Conservation (phyloP, 2,797 vertebrate genomes). For the Malacoraja senta region DNA sequence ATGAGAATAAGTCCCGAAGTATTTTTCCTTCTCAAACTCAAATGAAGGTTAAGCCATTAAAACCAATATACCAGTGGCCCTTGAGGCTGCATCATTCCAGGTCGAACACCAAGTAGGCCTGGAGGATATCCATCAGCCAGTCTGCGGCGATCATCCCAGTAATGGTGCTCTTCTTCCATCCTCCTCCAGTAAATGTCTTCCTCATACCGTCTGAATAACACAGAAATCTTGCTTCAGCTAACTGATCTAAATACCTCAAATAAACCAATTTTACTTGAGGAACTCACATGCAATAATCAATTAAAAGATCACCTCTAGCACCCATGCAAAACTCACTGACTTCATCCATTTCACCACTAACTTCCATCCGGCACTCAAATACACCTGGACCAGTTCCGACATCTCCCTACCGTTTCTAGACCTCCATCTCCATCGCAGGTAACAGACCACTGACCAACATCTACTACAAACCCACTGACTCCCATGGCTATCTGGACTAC, state of each 20-base stretch:
- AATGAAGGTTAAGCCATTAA: neutral
- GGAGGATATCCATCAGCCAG: constrained; percentile 86
- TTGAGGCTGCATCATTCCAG: constrained; percentile 87
- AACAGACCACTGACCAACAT: too few relatives aligned
- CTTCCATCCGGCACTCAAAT: too few relatives aligned
- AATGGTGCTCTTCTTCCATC: constrained; percentile 93
- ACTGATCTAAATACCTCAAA: neutral
- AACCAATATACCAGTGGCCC: constrained; percentile 75
- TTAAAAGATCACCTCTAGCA: neutral
- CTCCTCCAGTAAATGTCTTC: constrained; percentile 98
- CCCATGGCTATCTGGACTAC: too few relatives aligned
- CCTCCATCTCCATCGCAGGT: too few relatives aligned
- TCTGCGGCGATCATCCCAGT: constrained; percentile 90
- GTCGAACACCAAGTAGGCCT: constrained; percentile 84
- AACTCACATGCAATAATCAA: neutral
- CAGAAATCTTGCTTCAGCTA: neutral
- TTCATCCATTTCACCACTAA: too few relatives aligned
- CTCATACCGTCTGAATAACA: constrained; percentile 77
- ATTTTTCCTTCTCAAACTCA: neutral
- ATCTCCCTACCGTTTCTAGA: too few relatives aligned
- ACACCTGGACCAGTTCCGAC: too few relatives aligned
- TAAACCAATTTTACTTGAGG: neutral
- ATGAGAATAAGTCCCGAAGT: neutral
- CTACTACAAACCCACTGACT: too few relatives aligned
- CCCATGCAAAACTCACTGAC: too few relatives aligned